Conservation (phyloP, 2,113 vertebrate genomes). For the Mobula hypostoma region DNA sequence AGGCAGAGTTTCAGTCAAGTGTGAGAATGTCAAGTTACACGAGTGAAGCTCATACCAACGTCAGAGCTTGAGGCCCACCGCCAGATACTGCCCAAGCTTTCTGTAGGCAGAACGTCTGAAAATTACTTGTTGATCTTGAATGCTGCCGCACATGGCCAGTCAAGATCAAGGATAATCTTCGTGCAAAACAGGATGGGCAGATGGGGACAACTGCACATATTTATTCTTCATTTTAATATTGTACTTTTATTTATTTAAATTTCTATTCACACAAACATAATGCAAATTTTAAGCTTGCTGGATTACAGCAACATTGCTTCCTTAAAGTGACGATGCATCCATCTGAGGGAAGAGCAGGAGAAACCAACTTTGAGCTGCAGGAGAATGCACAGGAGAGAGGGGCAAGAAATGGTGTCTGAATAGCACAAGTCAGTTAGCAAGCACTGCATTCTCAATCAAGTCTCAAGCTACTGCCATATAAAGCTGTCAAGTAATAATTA, state of each 20-base stretch:
- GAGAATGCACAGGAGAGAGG: neutral
- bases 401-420: neutral
- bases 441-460: neutral
- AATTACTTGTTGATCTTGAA: neutral
- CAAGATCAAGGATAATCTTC: neutral
- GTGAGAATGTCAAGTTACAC: neutral
- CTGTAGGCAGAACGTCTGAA: neutral
- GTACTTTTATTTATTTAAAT: neutral
- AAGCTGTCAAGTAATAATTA: neutral
- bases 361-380: neutral
- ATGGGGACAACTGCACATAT: neutral
- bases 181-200: neutral
- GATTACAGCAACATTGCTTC: neutral
- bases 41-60: neutral
- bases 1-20: neutral
- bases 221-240: neutral
- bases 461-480: neutral
- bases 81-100: neutral
- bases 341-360: neutral
- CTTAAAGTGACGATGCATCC: neutral
- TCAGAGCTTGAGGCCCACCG: neutral
- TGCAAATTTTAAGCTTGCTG: neutral
- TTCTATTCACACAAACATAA: neutral
- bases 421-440: neutral
- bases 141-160: neutral